Evolutionary conservation across 2,113 vertebrate genomes (phyloP), one percentile per base, ranked within the genome.

Genomic region (sheep (Ovis aries)): DNA sequence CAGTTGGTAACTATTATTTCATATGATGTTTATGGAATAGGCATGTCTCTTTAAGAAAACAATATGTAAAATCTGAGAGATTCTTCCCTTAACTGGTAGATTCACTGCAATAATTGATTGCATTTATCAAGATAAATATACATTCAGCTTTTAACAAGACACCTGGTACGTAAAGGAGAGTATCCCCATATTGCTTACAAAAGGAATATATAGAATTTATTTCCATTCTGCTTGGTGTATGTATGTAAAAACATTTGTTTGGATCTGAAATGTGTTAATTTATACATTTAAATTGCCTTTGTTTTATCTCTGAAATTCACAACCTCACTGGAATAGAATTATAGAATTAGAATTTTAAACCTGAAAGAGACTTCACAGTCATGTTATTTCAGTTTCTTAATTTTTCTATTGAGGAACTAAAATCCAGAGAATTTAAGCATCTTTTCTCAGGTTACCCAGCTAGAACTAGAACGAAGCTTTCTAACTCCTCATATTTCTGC

Each of bases 291-390:
- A 82, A 55, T 10, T 90, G 62, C 43, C 16, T 91, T 94, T 88
- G 59, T 59, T 12, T 13, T 55, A 86, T 90, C 45, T 95, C 91
- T 91, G 77, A 97, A 90, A 93, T 88, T 88, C 40, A 97, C 90
- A 90, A 71, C 25, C 27, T 81, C 96, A 93, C 84, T 94, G 67
- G 60, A 90, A 80, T 48, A 93, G 81, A 97, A 92, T 91, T 52
- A 91, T 36, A 94, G 55, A 90, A 89, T 81, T 78, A 64, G 13
- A 74, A 93, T 92, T 88, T 97, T 97, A 91, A 60, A 77, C 5
- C 36, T 90, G 23, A 21, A 78, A 91, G 83, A 84, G 60, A 52
- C 36, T 87, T 91, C 88, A 71, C 40, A 59, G 55, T 95, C 93
- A 74, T 55, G 90, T 82, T 83, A 89, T 90, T 96, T 71, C 25